Conservation (phyloP, 2,113 vertebrate species). For the Cyanoderma ruficeps region DNA sequence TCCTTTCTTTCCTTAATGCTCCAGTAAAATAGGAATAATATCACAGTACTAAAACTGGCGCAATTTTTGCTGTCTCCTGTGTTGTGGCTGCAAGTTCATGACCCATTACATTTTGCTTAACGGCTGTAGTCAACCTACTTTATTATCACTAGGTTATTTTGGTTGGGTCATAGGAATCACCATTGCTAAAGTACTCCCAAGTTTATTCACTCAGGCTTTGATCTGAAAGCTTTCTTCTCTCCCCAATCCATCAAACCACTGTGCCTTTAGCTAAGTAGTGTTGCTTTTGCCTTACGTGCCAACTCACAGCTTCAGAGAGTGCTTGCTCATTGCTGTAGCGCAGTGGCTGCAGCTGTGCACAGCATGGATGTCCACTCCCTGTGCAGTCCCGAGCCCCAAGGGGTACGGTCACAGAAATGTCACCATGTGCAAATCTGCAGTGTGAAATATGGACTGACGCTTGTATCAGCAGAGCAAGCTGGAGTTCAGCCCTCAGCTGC, state of each 20-base stretch:
- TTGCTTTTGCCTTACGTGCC: neutral
- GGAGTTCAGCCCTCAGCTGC: neutral
- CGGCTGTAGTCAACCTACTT: neutral
- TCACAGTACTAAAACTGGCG: neutral
- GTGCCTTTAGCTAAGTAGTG: neutral
- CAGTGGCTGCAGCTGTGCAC: neutral
- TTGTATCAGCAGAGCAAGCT: neutral
- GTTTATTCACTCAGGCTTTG: neutral
- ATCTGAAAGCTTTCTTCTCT: neutral
- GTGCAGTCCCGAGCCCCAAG: neutral
- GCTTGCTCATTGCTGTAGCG: neutral
- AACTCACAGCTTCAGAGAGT: neutral
- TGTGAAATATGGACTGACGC: neutral
- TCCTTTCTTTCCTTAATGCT: neutral
- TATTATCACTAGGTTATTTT: neutral
- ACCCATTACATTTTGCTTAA: neutral
- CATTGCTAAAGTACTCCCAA: neutral
- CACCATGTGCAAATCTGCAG: neutral
- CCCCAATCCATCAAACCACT: neutral
- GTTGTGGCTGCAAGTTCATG: neutral
- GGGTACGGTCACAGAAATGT: neutral
- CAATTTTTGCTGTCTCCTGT: neutral
- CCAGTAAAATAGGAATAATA: neutral
- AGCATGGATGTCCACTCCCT: neutral
- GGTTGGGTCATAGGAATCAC: neutral